A percentile compares a stretch with the other conserved stretches of the same genome.
phyloP scores from a whole-genome alignment of 2,888 invertebrate genomes.

The Hyalella azteca region DNA sequence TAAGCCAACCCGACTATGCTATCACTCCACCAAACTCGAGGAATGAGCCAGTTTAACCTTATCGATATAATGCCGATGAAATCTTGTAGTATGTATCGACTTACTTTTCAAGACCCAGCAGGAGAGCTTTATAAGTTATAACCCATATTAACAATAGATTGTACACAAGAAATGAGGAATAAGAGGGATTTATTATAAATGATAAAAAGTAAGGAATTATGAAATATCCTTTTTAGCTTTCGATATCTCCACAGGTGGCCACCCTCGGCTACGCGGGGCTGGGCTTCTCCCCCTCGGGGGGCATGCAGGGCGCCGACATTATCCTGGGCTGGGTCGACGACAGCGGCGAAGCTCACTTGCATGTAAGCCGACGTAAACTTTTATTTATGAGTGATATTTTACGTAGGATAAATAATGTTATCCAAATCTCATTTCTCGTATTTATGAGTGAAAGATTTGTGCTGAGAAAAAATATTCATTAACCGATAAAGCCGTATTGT shows the following conservation, averaged over 20 bases:
- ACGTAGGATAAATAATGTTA: background rate
- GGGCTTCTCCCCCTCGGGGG: constrained; percentile 81
- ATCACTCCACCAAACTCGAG: too few relatives aligned
- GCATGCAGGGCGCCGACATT: constrained; percentile 83
- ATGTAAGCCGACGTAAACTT: background rate
- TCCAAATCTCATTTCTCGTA: background rate
- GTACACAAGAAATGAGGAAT: background rate
- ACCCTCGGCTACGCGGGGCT: constrained; percentile 86
- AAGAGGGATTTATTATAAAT: background rate
- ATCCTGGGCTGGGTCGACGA: constrained; percentile 87
- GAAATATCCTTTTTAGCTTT: background rate
- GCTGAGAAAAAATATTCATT: too few relatives aligned
- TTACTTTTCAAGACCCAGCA: background rate
- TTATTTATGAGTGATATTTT: background rate
- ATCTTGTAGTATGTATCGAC: background rate
- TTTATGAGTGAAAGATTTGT: too few relatives aligned
- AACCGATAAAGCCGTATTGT: too few relatives aligned
- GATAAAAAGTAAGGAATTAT: background rate
- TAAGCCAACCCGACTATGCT: too few relatives aligned
- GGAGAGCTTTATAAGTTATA: background rate
- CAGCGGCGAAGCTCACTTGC: constrained; percentile 51
- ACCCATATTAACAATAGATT: background rate
- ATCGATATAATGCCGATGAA: background rate
- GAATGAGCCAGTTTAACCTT: too few relatives aligned
- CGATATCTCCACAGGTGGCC: constrained; percentile 47